Percentiles rank a stretch among this genome's conserved stretches.
phyloP scores from a whole-genome alignment of 2,888 invertebrate species.

The Crossocerus cetratus region DNA sequence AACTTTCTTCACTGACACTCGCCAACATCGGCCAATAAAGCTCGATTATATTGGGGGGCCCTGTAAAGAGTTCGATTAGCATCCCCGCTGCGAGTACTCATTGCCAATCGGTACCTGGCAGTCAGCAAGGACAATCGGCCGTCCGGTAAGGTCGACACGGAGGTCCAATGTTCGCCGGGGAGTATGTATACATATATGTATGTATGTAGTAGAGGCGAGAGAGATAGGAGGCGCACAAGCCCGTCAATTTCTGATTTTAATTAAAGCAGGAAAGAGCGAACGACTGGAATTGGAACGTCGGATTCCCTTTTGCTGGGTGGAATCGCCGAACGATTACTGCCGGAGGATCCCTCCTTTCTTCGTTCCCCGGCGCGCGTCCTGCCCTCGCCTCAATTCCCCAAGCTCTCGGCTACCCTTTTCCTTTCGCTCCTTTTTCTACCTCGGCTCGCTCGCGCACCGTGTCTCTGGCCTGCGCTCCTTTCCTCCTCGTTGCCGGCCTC shows the following conservation, averaged over 20 bases:
- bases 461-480: not conserved
- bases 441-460: constrained; percentile 11
- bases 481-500: constrained; percentile 15
- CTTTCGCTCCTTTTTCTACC: not conserved
- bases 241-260: constrained; percentile 63
- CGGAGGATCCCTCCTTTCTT: constrained; percentile 14
- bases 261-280: constrained; percentile 66
- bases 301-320: constrained; percentile 58
- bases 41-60: not conserved
- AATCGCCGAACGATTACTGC: constrained; percentile 65
- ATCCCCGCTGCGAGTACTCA: not conserved
- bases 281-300: constrained; percentile 65
- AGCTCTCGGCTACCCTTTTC: constrained; percentile 20
- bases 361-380: constrained; percentile 16
- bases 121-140: constrained; percentile 33
- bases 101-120: not conserved
- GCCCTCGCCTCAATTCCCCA: constrained; percentile 16
- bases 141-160: not conserved
- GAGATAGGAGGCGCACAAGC: constrained; percentile 30
- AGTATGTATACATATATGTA: no score
- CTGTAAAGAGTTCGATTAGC: not conserved
- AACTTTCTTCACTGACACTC: no score
- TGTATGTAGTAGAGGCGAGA: no score
- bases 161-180: constrained; percentile 25
- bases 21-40: not conserved